These are phyloP conservation scores for Drosophila biarmipes DNA, from an alignment of 1,140 invertebrate genomes.

Conservation along the genomic window DNA sequence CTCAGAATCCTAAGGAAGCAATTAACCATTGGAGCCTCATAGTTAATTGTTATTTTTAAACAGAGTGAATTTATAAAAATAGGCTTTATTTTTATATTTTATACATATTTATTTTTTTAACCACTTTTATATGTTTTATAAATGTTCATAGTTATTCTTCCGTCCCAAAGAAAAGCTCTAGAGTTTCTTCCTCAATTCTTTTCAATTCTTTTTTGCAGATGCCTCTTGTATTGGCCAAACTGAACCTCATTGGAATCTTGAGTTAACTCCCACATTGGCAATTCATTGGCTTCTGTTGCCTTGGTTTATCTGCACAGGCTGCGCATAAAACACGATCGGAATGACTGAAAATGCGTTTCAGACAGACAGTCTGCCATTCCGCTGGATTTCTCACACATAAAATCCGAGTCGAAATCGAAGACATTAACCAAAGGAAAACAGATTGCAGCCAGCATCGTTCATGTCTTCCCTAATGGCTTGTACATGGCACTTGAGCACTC, in stretches of 20 bases:
- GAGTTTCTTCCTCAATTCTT: not conserved
- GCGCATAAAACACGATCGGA: slow-evolving; percentile 64
- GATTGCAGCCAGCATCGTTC: slow-evolving; percentile 60
- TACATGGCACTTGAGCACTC: slow-evolving; percentile 53
- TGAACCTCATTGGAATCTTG: slow-evolving; percentile 25
- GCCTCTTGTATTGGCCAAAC: not conserved
- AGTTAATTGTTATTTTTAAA: not conserved
- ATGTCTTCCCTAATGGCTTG: slow-evolving; percentile 75
- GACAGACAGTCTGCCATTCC: slow-evolving; percentile 49
- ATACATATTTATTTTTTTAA: no score
- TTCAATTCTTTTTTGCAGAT: not conserved
- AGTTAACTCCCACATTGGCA: slow-evolving; percentile 72
- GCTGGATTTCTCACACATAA: slow-evolving; percentile 75
- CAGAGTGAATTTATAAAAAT: not conserved
- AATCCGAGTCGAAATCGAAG: slow-evolving; percentile 63
- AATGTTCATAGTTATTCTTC: not conserved
- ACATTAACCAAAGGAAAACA: slow-evolving; percentile 66
- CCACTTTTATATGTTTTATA: not conserved
- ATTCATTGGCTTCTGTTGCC: slow-evolving; percentile 46
- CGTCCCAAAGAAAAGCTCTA: not conserved
- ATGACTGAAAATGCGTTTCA: slow-evolving; percentile 58
- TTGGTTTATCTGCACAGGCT: slow-evolving; percentile 60
- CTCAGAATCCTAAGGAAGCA: no score
- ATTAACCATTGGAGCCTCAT: no score
- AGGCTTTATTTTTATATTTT: no score